phyloP scores from a whole-genome alignment of 2,113 vertebrate genomes.

The Eulacestoma nigropectus region DNA sequence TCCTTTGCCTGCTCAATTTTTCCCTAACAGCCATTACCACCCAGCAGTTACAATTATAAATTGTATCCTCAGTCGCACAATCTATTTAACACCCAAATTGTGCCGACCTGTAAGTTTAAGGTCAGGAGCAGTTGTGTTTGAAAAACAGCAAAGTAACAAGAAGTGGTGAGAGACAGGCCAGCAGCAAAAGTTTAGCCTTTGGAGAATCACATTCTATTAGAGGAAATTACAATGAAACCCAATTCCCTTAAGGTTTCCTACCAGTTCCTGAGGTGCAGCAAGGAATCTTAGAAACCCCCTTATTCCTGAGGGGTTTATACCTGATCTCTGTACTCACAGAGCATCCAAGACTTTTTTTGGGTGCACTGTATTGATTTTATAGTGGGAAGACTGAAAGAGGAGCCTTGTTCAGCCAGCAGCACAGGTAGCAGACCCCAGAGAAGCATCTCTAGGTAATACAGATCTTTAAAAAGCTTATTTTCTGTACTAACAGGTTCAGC shows the following conservation, averaged over 20 bases:
- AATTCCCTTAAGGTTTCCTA: background rate
- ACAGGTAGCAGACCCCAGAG: background rate
- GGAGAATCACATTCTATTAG: background rate
- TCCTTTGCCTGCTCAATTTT: background rate
- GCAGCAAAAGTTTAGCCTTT: background rate
- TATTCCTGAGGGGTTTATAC: background rate
- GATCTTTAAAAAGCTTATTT: background rate
- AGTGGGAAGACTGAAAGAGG: background rate
- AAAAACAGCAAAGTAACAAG: background rate
- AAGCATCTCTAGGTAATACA: background rate
- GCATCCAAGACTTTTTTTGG: background rate
- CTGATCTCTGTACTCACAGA: background rate
- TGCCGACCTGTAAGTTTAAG: fast-evolving
- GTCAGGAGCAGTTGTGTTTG: background rate
- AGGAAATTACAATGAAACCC: background rate
- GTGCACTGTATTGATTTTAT: background rate
- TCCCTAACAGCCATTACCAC: background rate
- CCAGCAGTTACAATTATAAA: background rate
- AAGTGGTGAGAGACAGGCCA: background rate
- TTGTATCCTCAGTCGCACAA: background rate
- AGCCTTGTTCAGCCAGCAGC: background rate
- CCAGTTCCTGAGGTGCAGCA: background rate
- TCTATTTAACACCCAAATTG: background rate
- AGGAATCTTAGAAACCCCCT: background rate
- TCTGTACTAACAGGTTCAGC: background rate